phyloP scores from a whole-genome alignment of 2,113 vertebrate species.

The Aspiorhynchus laticeps region DNA sequence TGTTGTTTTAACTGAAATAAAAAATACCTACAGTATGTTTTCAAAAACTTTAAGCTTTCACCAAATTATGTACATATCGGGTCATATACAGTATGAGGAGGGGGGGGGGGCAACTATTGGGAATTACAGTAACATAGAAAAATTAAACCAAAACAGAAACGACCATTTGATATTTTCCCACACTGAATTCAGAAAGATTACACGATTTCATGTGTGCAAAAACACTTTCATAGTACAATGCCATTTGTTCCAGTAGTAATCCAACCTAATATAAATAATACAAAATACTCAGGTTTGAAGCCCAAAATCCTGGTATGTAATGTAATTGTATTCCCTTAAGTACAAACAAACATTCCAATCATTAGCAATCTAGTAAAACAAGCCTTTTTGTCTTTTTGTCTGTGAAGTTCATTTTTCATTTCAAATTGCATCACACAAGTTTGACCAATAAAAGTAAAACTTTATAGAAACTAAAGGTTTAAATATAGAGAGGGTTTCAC shows the following conservation, averaged over 20 bases:
- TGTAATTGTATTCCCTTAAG: not conserved
- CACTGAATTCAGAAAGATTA: not conserved
- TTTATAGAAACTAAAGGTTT: constrained; percentile 13
- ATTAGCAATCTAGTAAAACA: constrained; percentile 18
- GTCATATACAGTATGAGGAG: constrained; percentile 5
- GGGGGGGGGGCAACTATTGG: not conserved
- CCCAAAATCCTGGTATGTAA: not conserved
- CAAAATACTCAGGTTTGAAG: not conserved
- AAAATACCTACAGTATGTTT: not conserved
- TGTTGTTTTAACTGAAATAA: not conserved
- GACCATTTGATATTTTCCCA: not conserved
- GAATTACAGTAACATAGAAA: not conserved
- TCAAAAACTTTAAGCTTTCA: constrained; percentile 13
- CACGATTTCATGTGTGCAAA: not conserved
- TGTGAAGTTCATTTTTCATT: not conserved
- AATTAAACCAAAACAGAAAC: not conserved
- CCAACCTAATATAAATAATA: constrained; percentile 8
- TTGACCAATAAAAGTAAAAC: constrained; percentile 14
- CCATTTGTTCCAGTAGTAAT: not conserved
- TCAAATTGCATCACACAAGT: not conserved
- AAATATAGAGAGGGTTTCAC: not conserved
- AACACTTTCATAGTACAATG: not conserved
- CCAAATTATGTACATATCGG: not conserved
- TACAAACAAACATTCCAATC: not conserved
- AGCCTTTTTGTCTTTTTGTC: not conserved